Conservation (phyloP, 2,797 vertebrate genomes). For the Anomalospiza imberbis region DNA sequence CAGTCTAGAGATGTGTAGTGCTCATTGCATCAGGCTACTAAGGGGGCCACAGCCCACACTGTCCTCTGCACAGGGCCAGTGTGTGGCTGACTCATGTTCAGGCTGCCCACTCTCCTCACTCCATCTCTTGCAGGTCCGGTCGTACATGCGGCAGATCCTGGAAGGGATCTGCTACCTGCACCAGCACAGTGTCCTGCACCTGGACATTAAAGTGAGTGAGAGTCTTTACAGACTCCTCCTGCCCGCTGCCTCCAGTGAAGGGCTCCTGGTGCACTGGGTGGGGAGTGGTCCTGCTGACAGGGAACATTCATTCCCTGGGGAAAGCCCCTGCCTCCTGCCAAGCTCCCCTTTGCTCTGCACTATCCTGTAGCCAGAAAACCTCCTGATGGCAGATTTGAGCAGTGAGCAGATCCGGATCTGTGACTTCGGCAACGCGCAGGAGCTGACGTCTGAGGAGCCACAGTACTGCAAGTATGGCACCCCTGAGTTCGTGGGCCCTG, state of each 20-base stretch:
- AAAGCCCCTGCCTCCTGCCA: background rate
- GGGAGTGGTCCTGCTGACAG: background rate
- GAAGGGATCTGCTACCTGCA: constrained; percentile 78
- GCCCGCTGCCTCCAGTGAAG: rapidly evolving
- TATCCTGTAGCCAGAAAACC: constrained; percentile 88
- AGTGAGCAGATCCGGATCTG: constrained; percentile 92
- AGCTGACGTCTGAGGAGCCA: constrained; percentile 81
- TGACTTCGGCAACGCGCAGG: constrained; percentile 91
- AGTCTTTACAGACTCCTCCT: background rate
- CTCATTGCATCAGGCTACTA: background rate
- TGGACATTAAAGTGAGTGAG: constrained; percentile 77
- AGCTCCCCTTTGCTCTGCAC: background rate
- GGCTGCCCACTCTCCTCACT: background rate
- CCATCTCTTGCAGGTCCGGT: constrained; percentile 66
- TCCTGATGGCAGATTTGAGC: constrained; percentile 86
- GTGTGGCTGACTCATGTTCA: rapidly evolving
- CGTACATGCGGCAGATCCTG: constrained; percentile 87
- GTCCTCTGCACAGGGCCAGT: background rate
- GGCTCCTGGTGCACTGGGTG: constrained; percentile 65
- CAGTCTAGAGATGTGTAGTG: background rate
- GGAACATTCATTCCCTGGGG: background rate
- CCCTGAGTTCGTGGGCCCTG: constrained; percentile 93
- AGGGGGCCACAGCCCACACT: background rate
- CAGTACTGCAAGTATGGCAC: constrained; percentile 97
- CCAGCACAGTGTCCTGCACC: constrained; percentile 65